Base-by-base conservation (phyloP, 2,888 invertebrate genomes). In the Amphipoea oculea region DNA sequence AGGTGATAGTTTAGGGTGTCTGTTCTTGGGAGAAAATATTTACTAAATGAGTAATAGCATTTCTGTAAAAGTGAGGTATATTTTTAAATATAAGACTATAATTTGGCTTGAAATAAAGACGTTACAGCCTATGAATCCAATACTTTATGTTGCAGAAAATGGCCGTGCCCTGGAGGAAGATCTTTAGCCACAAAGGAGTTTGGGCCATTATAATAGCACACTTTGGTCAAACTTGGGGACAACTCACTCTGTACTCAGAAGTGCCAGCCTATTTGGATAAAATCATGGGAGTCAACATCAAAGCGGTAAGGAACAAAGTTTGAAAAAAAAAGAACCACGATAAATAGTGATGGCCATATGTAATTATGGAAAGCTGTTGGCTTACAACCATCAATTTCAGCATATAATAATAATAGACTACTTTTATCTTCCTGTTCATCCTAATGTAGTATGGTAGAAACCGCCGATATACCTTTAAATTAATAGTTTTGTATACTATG, bases 201-300 rank as follows among this genome's bases (percentile, higher is more conserved):
- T 94, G 93, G 63, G 96, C 98, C 0, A 93, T 97, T n/a, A 97
- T 93, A 11, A 92, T 97, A 0, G 97, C 97, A 0, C 98, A 98
- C 84, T 96, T 97, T 70, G 97, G 98, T 0, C 97, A 98, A 82
- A 97, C 97, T 29, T 99, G 98, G 98, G 98, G 98, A 7, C 98
- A 98, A 92, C 97, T 98, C 95, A 98, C 98, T n/a, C 94, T 99
- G 48, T 97, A 98, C 42, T 98, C 98, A 0, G 98, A 98, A 93
- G 98, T 98, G 51, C 98, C 99, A 0, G 97, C 98, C 0, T 99
- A 98, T 90, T 98, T 99, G 97, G 97, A 97, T 87, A 97, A 97
- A 67, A 97, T 98, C 2, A 97, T 98, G 89, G 96, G 97, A 69
- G 98, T 98, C 89, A 97, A 98, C 78, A 95, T 96, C 0, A 96